phyloP scores from a whole-genome alignment of 2,113 vertebrate species.

The Meriones unguiculatus region DNA sequence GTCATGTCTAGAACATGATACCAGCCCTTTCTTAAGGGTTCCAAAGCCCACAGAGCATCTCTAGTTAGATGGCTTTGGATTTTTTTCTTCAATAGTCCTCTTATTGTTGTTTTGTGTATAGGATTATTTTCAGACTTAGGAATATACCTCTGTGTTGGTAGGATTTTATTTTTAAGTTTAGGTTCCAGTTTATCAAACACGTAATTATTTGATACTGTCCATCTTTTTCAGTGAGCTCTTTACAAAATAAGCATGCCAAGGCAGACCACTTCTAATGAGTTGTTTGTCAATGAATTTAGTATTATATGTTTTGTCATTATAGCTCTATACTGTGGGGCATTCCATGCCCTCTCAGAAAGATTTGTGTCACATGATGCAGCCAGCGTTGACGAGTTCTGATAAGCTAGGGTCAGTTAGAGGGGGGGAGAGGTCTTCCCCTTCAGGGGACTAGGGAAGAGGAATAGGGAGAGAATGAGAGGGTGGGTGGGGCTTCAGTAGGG shows the following conservation, averaged over 20 bases:
- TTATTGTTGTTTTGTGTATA: slow-evolving; percentile 50
- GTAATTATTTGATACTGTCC: background rate
- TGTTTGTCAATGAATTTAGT: slow-evolving; percentile 20
- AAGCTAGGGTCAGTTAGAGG: no score
- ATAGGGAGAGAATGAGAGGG: no score
- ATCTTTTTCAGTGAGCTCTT: slow-evolving; percentile 25
- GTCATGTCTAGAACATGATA: no score
- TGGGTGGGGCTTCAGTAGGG: no score
- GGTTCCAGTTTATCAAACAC: slow-evolving; percentile 34
- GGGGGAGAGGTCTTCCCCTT: no score
- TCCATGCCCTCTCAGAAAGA: background rate
- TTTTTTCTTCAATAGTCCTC: slow-evolving; percentile 14
- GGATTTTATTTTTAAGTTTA: background rate
- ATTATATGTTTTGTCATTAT: slow-evolving; percentile 35
- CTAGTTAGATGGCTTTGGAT: background rate
- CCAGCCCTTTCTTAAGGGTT: background rate
- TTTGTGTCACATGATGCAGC: background rate
- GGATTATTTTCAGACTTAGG: slow-evolving; percentile 24
- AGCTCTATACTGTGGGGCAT: slow-evolving; percentile 4
- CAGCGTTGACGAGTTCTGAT: no score
- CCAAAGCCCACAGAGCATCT: background rate
- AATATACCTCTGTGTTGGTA: background rate
- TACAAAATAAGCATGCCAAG: slow-evolving; percentile 18
- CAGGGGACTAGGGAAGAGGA: no score
- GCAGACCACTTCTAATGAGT: background rate